Evolutionary conservation across 2,113 vertebrate species (phyloP).

Genomic region (Datnioides undecimradiatus): DNA sequence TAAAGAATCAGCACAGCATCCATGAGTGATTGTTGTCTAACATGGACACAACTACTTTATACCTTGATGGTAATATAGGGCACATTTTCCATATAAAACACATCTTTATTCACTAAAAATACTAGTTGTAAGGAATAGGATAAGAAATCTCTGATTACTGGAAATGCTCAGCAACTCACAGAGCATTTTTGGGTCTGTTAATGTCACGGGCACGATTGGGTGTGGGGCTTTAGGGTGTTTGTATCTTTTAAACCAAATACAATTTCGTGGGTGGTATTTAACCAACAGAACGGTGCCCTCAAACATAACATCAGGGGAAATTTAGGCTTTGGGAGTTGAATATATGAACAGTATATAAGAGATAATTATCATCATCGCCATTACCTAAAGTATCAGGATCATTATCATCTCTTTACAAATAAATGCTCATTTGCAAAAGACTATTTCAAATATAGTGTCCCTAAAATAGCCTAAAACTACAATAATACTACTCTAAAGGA

Average conservation of each 20-base stretch:
- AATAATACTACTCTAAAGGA: neutral
- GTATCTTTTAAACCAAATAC: conserved; percentile 4
- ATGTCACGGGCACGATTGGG: neutral
- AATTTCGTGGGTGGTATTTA: neutral
- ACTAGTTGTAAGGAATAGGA: neutral
- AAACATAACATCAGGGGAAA: conserved; percentile 10
- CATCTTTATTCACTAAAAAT: neutral
- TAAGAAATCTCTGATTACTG: neutral
- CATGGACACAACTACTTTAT: neutral
- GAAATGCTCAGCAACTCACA: neutral
- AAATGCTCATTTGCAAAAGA: conserved; percentile 35
- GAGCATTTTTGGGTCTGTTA: neutral
- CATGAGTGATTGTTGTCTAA: neutral
- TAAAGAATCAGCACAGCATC: neutral
- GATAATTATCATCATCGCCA: conserved; percentile 28
- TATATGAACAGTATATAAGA: conserved; percentile 29
- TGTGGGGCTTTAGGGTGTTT: neutral
- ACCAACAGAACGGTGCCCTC: neutral
- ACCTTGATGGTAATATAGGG: neutral
- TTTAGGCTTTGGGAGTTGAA: conserved; percentile 25
- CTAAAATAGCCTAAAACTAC: conserved; percentile 10
- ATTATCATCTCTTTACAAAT: conserved; percentile 30
- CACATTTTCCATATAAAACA: neutral
- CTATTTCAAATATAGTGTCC: conserved; percentile 9
- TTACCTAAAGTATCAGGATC: conserved; percentile 18